Percentiles rank a stretch among this genome's conserved stretches.
Evolutionary conservation across 2,797 vertebrate species (phyloP).

Genomic region (Spinibarbus caldwelli): DNA sequence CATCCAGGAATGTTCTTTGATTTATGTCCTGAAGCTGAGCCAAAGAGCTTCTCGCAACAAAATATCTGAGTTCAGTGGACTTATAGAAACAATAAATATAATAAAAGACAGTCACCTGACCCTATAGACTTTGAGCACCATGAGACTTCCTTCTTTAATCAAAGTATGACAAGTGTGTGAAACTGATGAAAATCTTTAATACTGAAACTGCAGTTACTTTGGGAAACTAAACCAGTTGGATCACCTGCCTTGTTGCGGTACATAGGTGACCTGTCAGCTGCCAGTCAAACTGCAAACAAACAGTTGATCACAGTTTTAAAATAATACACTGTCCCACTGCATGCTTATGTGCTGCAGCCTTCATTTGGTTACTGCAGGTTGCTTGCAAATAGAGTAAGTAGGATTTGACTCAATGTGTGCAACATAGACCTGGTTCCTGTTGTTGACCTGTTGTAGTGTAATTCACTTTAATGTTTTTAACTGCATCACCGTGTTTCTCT

Average conservation of each 20-base stretch:
- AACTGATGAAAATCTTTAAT: not conserved
- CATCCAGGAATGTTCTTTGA: not conserved
- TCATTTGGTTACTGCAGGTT: slow-evolving; percentile 18
- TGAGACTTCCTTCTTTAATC: not conserved
- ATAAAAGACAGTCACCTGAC: not conserved
- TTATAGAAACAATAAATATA: not conserved
- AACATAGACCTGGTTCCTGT: not conserved
- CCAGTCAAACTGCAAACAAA: slow-evolving; percentile 12
- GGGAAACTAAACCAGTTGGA: slow-evolving; percentile 11
- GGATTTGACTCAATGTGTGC: not conserved
- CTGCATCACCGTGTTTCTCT: not conserved
- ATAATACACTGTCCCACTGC: not conserved
- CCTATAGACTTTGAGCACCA: not conserved
- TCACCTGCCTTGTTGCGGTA: not conserved
- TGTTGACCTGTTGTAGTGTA: no score
- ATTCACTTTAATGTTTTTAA: not conserved
- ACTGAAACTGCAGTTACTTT: not conserved
- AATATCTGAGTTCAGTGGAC: not conserved
- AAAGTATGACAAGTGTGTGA: not conserved
- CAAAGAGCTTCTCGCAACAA: not conserved
- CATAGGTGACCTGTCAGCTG: not conserved
- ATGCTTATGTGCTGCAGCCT: not conserved
- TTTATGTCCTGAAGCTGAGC: not conserved
- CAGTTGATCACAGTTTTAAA: slow-evolving; percentile 3
- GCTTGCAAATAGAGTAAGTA: slow-evolving; percentile 7